Conservation (phyloP, 2,797 vertebrate genomes). For the Rhynchonycteris naso region DNA sequence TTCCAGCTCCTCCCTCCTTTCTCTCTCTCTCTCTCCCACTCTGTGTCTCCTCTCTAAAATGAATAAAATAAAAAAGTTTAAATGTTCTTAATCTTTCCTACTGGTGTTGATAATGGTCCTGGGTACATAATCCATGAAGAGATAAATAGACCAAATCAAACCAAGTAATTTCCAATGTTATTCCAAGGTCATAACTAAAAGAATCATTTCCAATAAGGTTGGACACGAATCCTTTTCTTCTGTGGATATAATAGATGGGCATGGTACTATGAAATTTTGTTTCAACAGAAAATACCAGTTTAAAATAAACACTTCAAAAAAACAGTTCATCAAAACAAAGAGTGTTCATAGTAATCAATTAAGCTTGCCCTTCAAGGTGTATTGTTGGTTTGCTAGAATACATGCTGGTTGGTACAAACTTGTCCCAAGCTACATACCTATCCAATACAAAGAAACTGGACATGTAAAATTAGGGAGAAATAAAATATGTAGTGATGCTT, state of each 20-base stretch:
- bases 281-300: conserved; percentile 13
- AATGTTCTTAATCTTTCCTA: neutral
- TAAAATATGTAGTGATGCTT: neutral
- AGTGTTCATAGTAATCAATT: neutral
- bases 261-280: neutral
- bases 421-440: neutral
- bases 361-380: neutral
- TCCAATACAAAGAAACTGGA: neutral
- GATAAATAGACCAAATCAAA: neutral
- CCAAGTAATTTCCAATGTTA: conserved; percentile 2
- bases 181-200: conserved; percentile 1
- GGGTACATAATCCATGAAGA: neutral
- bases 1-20: too few species aligned
- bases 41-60: too few species aligned
- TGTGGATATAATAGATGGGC: neutral
- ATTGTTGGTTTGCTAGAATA: neutral
- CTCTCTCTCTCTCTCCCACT: too few species aligned
- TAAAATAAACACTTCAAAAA: neutral
- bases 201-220: conserved; percentile 1
- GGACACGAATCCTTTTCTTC: neutral
- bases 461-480: neutral
- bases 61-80: too few species aligned
- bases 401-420: neutral
- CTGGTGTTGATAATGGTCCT: neutral
- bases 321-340: conserved; percentile 29